Percentiles rank a stretch among this genome's conserved stretches.
Evolutionary conservation across 1,140 invertebrate species (phyloP).

Genomic region (Apis laboriosa): DNA sequence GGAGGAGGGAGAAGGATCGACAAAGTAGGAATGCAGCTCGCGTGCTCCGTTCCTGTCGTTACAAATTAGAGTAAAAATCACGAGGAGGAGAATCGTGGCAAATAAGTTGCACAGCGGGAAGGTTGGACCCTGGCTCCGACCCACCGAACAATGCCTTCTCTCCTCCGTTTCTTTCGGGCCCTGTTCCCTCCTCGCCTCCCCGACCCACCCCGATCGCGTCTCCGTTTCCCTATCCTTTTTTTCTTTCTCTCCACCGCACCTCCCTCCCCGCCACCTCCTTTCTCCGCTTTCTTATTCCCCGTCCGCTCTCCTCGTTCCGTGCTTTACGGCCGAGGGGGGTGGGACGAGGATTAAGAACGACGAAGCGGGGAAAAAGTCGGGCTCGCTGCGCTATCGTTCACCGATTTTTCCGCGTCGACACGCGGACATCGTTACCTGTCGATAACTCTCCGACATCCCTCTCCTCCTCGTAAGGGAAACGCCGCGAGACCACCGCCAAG

Average conservation of each 20-base stretch:
- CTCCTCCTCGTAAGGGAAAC: conserved; percentile 21
- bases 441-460: conserved; percentile 45
- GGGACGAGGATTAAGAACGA: no score
- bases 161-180: conserved; percentile 24
- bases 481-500: conserved; percentile 38
- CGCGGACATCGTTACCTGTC: conserved; percentile 20
- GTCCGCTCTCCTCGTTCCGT: not conserved
- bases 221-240: not conserved
- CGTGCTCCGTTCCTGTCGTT: conserved; percentile 77
- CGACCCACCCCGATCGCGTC: not conserved
- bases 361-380: no score
- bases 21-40: conserved; percentile 70
- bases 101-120: conserved; percentile 78
- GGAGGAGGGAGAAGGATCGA: conserved; percentile 36
- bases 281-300: conserved; percentile 11
- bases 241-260: not conserved
- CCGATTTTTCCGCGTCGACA: conserved; percentile 24
- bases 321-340: no score
- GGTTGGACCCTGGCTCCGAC: conserved; percentile 51
- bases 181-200: not conserved
- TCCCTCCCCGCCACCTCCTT: not conserved
- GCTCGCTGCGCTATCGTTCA: not conserved
- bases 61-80: conserved; percentile 79
- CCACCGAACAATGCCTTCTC: conserved; percentile 68
- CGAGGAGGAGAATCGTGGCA: conserved; percentile 75